Evolutionary conservation across 2,113 vertebrate species (phyloP).

Genomic region (Girardinichthys multiradiatus): DNA sequence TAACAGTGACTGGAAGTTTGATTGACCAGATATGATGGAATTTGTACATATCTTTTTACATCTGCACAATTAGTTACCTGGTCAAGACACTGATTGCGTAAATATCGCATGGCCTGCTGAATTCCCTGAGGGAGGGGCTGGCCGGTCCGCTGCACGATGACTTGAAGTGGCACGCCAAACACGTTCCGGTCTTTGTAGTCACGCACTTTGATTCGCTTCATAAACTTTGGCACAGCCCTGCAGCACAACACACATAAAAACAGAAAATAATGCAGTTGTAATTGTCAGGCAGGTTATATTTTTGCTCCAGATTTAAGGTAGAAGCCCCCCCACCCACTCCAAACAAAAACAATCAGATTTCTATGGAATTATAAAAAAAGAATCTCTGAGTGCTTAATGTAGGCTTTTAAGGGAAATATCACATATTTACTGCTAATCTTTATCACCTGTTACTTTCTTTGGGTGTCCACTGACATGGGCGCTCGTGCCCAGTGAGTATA

Average conservation of each 20-base stretch:
- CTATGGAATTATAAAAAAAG: no score
- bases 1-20: constrained; percentile 11
- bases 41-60: not conserved
- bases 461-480: not conserved
- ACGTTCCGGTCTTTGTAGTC: constrained; percentile 95
- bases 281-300: not conserved
- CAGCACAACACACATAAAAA: constrained; percentile 55
- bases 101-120: constrained; percentile 92
- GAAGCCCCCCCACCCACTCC: not conserved
- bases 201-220: constrained; percentile 96
- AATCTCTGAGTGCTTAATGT: no score
- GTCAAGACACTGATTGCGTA: constrained; percentile 91
- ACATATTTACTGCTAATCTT: not conserved
- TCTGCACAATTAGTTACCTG: constrained; percentile 81
- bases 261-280: not conserved
- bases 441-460: constrained; percentile 14
- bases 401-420: no score
- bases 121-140: constrained; percentile 96
- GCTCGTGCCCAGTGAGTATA: constrained; percentile 22
- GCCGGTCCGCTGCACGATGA: constrained; percentile 93
- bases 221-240: constrained; percentile 99
- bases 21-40: constrained; percentile 13
- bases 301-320: not conserved
- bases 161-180: constrained; percentile 93
- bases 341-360: not conserved